Conservation (phyloP, 2,113 vertebrate genomes). For the Antechinus stuartii region DNA sequence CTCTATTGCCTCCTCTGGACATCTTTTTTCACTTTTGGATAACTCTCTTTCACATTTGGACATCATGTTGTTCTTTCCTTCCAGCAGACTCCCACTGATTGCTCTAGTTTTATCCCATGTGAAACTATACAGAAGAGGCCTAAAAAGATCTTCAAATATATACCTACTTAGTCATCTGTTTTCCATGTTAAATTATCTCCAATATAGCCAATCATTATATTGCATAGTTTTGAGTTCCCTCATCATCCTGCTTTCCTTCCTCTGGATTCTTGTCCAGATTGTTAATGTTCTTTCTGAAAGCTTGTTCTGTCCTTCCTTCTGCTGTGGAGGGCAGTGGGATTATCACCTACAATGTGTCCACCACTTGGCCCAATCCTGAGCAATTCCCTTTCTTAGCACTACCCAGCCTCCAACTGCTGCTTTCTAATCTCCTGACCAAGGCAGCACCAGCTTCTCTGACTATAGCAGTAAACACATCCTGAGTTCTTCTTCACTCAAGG, state of each 20-base stretch:
- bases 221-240: not conserved
- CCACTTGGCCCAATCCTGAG: not conserved
- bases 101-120: not conserved
- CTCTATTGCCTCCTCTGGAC: not conserved
- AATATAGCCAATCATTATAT: not conserved
- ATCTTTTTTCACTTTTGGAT: not conserved
- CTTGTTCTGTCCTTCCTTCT: not conserved
- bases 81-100: not conserved
- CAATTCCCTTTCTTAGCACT: not conserved
- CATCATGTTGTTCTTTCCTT: not conserved
- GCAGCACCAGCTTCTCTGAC: not conserved
- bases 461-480: accelerated
- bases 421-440: not conserved
- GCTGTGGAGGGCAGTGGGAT: not conserved
- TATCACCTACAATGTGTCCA: not conserved
- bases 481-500: not conserved
- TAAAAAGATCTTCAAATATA: not conserved
- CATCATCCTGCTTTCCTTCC: not conserved
- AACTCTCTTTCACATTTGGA: not conserved
- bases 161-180: not conserved
- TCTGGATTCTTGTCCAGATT: not conserved
- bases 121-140: not conserved
- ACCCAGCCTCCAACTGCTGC: not conserved
- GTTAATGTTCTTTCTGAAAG: not conserved
- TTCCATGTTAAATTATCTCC: not conserved